Conservation (phyloP, 2,113 vertebrate genomes). For the Circaetus cinerascens region DNA sequence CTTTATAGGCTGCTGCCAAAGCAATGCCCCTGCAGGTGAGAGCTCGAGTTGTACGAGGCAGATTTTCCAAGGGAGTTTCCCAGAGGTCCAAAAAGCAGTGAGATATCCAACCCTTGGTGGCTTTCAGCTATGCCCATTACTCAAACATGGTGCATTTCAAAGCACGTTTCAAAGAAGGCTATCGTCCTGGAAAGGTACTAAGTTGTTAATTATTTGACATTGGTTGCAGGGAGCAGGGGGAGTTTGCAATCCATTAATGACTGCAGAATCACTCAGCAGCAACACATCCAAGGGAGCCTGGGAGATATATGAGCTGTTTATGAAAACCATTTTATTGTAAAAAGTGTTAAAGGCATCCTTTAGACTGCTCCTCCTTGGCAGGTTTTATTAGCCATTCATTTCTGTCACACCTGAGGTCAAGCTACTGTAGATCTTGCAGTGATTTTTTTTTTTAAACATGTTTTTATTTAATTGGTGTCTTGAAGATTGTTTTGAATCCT, state of each 20-base stretch:
- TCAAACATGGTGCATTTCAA: background rate
- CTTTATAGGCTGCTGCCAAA: background rate
- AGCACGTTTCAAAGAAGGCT: background rate
- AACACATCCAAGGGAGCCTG: background rate
- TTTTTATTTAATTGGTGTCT: background rate
- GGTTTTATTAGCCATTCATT: background rate
- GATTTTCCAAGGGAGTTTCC: background rate
- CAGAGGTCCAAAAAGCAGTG: background rate
- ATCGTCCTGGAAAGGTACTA: background rate
- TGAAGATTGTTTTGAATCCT: background rate
- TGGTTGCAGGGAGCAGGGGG: background rate
- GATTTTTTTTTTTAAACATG: background rate
- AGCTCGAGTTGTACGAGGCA: background rate
- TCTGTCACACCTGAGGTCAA: background rate
- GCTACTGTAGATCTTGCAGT: background rate
- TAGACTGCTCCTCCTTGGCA: background rate
- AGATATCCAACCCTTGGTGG: background rate
- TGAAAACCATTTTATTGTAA: slow-evolving; percentile 1
- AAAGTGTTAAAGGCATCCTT: slow-evolving; percentile 1
- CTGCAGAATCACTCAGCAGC: background rate
- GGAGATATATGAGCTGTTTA: slow-evolving; percentile 6
- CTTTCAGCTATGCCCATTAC: background rate
- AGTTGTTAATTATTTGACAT: background rate
- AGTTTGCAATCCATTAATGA: background rate
- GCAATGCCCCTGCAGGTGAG: background rate